Percentiles rank a stretch among this genome's conserved stretches.
phyloP scores from a whole-genome alignment of 1,140 invertebrate species.

The Eriosoma lanigerum region DNA sequence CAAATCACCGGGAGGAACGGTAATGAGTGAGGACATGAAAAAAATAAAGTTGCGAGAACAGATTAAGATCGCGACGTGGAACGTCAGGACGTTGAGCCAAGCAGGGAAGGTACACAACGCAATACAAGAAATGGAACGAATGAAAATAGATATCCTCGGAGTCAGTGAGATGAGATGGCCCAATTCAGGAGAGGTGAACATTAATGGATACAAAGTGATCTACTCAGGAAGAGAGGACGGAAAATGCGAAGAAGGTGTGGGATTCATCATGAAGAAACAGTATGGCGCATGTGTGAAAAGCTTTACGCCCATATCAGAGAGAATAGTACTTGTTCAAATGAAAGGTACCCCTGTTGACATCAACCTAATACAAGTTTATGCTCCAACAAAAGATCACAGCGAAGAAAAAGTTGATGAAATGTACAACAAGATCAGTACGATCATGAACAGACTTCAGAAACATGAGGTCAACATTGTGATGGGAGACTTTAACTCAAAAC shows the following conservation, averaged over 20 bases:
- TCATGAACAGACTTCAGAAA: conserved; percentile 48
- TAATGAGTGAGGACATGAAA: too few relatives aligned
- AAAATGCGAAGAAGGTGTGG: too few relatives aligned
- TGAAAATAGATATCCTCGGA: too few relatives aligned
- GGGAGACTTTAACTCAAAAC: conserved; percentile 56
- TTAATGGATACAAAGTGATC: too few relatives aligned
- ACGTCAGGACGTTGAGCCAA: not conserved
- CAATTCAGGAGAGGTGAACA: too few relatives aligned
- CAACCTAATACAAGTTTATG: conserved; percentile 57
- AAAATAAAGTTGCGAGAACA: not conserved
- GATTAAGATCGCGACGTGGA: not conserved
- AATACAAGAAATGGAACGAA: too few relatives aligned
- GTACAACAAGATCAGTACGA: conserved; percentile 52
- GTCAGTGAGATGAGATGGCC: too few relatives aligned
- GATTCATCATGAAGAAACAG: too few relatives aligned
- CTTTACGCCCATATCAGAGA: conserved; percentile 7
- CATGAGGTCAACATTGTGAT: conserved; percentile 53
- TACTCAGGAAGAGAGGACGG: too few relatives aligned
- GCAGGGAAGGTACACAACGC: not conserved
- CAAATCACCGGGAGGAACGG: too few relatives aligned
- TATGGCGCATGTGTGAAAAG: not conserved
- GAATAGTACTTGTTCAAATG: not conserved
- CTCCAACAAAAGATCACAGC: conserved; percentile 52
- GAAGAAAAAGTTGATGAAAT: conserved; percentile 54
- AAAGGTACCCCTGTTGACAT: not conserved